Evolutionary conservation across 1,140 invertebrate genomes (phyloP), one percentile per base, ranked within the genome.

Genomic region (Wasmannia auropunctata): DNA sequence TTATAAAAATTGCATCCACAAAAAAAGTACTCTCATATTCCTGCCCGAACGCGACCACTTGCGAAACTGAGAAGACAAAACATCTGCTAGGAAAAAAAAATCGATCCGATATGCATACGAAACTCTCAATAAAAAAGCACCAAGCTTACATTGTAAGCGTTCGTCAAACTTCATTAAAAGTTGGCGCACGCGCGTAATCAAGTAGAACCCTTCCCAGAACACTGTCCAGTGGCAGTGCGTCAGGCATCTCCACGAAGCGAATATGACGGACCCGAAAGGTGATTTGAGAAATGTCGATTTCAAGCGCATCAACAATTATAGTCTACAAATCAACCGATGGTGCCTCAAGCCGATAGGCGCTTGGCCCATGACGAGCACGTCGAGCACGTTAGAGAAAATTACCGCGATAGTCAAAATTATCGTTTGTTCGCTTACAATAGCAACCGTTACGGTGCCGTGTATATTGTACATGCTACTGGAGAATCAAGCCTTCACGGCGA

Each of bases 391-490:
- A 2, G 0, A 37, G 4, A 84, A 60, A 6, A 58, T n/a, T 11
- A 3, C 37, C 0, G 10, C 19, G 2, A 1, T 4, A 11, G 3
- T 88, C n/a, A n/a, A n/a, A 1, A 88, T 65, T 4, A 0, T 74
- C 4, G 0, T 40, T 6, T 88, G 70, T 4, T 77, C 40, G 19
- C 3, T 8, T 6, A 11, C 85, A 10, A 31, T 89, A 16, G 28
- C 19, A 1, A 54, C 87, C 2, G 34, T 90, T 0, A 67, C 54
- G 3, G 0, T 87, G 3, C 87, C 87, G 0, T 87, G 58, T 25
- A 2, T 11, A 5, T 11, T 87, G 0, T 85, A 84, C 25, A 3
- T 87, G 4, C 22, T 85, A 8, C 46, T 93, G 1, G 91, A 93
- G 2, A 86, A 91, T 8, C 54, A 3, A 74, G 90, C 6, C 31